phyloP scores from a whole-genome alignment of 1,140 invertebrate genomes.

The Zaprionus africanus region DNA sequence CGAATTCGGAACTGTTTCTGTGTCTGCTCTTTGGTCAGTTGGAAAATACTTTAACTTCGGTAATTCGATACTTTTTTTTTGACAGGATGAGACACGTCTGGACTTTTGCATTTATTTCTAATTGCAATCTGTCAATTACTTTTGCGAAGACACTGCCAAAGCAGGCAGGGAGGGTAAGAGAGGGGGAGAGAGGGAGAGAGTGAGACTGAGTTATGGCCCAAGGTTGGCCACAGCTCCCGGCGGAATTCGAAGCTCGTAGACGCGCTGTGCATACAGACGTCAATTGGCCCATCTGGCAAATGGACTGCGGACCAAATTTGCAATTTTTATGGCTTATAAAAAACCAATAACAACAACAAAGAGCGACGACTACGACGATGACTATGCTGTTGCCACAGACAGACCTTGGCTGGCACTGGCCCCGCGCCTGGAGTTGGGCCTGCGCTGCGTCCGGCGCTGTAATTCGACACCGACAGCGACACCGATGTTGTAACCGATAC shows the following conservation, averaged over 20 bases:
- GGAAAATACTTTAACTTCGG: conserved; percentile 9
- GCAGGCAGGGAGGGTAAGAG: neutral
- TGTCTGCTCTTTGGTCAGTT: conserved; percentile 3
- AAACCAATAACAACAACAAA: conserved; percentile 73
- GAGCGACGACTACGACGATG: neutral
- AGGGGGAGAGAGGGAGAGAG: neutral
- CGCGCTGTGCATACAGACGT: conserved; percentile 30
- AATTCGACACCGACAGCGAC: conserved; percentile 29
- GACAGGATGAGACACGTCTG: conserved; percentile 33
- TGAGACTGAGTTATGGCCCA: conserved; percentile 54
- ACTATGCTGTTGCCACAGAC: neutral
- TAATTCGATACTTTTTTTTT: conserved; percentile 66
- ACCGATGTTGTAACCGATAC: neutral
- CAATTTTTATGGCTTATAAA: conserved; percentile 81
- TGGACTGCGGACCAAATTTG: conserved; percentile 67
- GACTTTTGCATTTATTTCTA: conserved; percentile 72
- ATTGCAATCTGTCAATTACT: conserved; percentile 79
- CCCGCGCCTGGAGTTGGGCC: neutral
- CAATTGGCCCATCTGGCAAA: conserved; percentile 72
- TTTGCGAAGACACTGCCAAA: neutral
- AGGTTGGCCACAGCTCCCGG: conserved; percentile 41
- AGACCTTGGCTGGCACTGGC: neutral
- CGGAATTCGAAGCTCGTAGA: conserved; percentile 19
- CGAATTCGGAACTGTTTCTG: neutral
- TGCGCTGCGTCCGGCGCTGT: conserved; percentile 11